Conservation (phyloP, 2,113 vertebrate genomes). For the Caloenas nicobarica region DNA sequence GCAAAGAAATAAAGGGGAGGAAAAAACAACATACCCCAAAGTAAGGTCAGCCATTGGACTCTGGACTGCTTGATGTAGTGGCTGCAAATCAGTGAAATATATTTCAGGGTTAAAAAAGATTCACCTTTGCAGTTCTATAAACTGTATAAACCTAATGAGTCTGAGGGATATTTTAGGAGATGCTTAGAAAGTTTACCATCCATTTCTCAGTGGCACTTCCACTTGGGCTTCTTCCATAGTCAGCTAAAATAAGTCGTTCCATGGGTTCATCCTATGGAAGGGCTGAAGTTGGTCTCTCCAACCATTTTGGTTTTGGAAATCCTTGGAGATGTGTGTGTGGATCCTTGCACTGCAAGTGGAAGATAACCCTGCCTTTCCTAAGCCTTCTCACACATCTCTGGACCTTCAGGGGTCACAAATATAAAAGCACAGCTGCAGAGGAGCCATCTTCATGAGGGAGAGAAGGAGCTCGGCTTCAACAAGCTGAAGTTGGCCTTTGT, state of each 20-base stretch:
- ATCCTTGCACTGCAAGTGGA: background rate
- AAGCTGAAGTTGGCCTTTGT: background rate
- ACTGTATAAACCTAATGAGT: background rate
- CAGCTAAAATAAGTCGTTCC: accelerated
- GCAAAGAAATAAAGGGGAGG: background rate
- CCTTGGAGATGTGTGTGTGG: background rate
- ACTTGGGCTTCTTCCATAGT: background rate
- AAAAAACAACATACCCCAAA: background rate
- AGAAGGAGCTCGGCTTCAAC: background rate
- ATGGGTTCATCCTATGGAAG: background rate
- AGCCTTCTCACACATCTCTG: background rate
- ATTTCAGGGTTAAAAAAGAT: background rate
- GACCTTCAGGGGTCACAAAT: background rate
- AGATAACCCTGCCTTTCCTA: background rate
- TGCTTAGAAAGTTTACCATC: background rate
- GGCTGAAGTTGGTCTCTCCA: background rate
- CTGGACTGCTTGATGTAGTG: background rate
- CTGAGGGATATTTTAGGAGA: background rate
- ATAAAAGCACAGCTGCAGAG: background rate
- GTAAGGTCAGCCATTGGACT: background rate
- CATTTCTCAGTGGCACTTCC: background rate
- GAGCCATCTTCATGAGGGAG: background rate
- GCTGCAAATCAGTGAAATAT: background rate
- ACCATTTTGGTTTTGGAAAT: background rate
- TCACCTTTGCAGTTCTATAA: background rate